These are phyloP conservation scores for Campoplex capitator DNA, from an alignment of 2,888 invertebrate species.

Conservation along the genomic window DNA sequence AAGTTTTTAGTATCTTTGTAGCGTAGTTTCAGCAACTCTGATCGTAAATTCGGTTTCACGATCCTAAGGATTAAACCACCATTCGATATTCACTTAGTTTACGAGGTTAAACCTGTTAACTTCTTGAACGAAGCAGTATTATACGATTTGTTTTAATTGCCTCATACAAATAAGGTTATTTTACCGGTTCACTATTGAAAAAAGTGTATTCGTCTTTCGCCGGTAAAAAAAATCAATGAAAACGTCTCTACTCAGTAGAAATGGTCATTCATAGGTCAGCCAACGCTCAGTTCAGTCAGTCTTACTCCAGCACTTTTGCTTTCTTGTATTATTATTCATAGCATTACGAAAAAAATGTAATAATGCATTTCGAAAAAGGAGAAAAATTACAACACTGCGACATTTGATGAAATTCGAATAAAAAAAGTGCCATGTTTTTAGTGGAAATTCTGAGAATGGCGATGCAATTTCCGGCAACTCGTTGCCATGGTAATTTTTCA, in stretches of 20 bases:
- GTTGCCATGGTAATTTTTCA: too few species aligned
- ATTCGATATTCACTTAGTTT: conserved; percentile 14
- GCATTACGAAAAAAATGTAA: background rate
- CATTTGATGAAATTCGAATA: too few species aligned
- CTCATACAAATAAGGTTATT: background rate
- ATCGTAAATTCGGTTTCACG: conserved; percentile 6
- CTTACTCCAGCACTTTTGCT: background rate
- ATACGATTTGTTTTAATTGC: background rate
- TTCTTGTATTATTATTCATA: background rate
- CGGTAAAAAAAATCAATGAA: background rate
- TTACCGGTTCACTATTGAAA: background rate
- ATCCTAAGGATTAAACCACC: conserved; percentile 8
- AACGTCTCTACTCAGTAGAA: background rate
- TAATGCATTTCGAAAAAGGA: background rate
- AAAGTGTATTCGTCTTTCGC: background rate
- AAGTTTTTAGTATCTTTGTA: conserved; percentile 8
- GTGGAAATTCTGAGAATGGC: too few species aligned
- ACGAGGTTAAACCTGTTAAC: conserved; percentile 20
- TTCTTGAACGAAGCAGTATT: conserved; percentile 2
- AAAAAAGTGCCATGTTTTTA: too few species aligned
- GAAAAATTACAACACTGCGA: background rate
- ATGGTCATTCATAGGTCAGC: background rate
- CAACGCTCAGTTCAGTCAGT: background rate
- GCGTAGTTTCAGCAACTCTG: background rate
- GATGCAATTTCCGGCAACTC: too few species aligned